These are phyloP conservation scores for Nasonovia ribisnigri DNA, from an alignment of 2,888 invertebrate genomes.

Conservation along the genomic window DNA sequence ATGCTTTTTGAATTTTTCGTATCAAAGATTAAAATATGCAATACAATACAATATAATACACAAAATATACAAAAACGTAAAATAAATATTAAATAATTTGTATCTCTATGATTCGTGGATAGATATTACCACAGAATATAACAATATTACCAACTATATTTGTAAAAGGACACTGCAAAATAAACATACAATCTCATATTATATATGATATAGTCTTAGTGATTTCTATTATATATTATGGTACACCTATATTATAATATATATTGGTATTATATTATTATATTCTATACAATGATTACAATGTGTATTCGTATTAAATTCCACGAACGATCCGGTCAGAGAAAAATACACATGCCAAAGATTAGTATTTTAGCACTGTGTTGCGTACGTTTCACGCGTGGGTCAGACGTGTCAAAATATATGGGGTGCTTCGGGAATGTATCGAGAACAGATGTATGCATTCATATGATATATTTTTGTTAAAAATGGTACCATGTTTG, in stretches of 20 bases:
- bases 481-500: background rate
- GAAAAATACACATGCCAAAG: slow-evolving; percentile 22
- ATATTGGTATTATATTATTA: background rate
- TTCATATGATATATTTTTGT: background rate
- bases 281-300: background rate
- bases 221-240: background rate
- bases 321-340: background rate
- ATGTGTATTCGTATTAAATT: background rate
- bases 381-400: background rate
- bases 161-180: background rate
- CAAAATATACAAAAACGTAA: background rate
- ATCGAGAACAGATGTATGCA: slow-evolving; percentile 39
- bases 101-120: background rate
- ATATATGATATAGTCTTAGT: background rate
- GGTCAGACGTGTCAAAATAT: slow-evolving; percentile 43
- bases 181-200: background rate
- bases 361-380: slow-evolving; percentile 19
- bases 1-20: background rate
- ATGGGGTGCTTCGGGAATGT: background rate
- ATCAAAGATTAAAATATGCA: background rate
- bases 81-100: background rate
- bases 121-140: no score
- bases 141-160: background rate
- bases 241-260: background rate
- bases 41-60: background rate